phyloP scores from a whole-genome alignment of 2,888 invertebrate genomes.

The Tetropium fuscum region DNA sequence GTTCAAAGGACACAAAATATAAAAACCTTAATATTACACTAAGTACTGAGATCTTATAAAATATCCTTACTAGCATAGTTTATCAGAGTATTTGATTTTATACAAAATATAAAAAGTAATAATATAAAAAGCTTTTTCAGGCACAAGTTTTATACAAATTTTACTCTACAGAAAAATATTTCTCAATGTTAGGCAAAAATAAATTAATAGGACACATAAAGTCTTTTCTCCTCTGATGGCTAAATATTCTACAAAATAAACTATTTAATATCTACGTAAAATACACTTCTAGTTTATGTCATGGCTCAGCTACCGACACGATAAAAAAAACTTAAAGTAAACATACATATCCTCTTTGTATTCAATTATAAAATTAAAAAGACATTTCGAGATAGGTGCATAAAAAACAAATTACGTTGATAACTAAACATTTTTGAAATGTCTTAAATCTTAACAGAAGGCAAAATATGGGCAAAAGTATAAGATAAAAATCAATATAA shows the following conservation, averaged over 20 bases:
- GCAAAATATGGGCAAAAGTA: conserved; percentile 1
- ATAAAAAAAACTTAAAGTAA: conserved; percentile 11
- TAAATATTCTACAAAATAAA: conserved; percentile 43
- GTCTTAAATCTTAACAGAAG: background rate
- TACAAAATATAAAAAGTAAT: conserved; percentile 43
- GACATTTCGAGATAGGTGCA: no score
- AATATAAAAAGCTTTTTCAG: conserved; percentile 52
- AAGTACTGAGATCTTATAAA: conserved; percentile 54
- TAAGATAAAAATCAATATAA: no score
- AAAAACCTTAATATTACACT: conserved; percentile 48
- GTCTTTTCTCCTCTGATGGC: conserved; percentile 52
- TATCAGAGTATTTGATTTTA: conserved; percentile 42
- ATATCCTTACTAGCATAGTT: conserved; percentile 39
- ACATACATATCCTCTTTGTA: background rate
- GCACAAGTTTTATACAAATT: conserved; percentile 52
- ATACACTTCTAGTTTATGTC: conserved; percentile 17
- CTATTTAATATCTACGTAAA: conserved; percentile 38
- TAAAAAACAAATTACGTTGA: background rate
- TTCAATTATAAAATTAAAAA: no score
- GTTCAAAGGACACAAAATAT: conserved; percentile 42
- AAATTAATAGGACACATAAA: conserved; percentile 40
- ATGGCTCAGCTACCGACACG: conserved; percentile 10
- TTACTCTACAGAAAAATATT: conserved; percentile 47
- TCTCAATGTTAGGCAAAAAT: conserved; percentile 40
- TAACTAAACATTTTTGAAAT: no score